Evolutionary conservation across 2,113 vertebrate species (phyloP).

Genomic region (Leucopsar rothschildi): DNA sequence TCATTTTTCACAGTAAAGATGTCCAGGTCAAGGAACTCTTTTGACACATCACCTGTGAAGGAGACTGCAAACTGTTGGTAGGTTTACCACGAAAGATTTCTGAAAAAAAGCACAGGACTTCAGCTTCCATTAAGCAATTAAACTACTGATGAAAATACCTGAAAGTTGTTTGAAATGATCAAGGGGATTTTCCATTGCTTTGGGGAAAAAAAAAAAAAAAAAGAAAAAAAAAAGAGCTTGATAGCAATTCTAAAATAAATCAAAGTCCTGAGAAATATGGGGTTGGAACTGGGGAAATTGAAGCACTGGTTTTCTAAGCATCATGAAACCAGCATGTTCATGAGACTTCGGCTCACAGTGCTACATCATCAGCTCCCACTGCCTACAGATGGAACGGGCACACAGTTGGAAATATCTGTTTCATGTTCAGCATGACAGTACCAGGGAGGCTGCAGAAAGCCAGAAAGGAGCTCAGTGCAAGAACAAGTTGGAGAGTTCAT

Average conservation of each 20-base stretch:
- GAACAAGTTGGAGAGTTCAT: neutral
- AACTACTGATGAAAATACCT: neutral
- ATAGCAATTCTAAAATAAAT: neutral
- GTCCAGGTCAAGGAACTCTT: neutral
- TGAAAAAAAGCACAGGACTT: neutral
- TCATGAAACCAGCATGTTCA: accelerated
- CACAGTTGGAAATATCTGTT: neutral
- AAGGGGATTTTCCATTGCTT: neutral
- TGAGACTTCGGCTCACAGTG: neutral
- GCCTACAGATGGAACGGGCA: neutral
- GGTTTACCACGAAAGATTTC: neutral
- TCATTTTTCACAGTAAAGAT: neutral
- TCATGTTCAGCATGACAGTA: accelerated
- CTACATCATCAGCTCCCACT: neutral
- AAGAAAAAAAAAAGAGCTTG: neutral
- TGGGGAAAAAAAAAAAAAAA: neutral
- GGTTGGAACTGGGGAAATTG: neutral
- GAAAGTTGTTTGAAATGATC: neutral
- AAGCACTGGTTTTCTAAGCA: neutral
- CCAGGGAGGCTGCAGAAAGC: neutral
- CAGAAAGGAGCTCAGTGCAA: neutral
- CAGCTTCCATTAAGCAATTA: neutral
- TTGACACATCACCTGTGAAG: neutral
- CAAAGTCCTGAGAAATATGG: neutral
- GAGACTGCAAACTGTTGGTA: neutral